A percentile compares a stretch with the other conserved stretches of the same genome.
Conservation (phyloP, 2,113 vertebrate species). For the Hydropotes inermis region DNA sequence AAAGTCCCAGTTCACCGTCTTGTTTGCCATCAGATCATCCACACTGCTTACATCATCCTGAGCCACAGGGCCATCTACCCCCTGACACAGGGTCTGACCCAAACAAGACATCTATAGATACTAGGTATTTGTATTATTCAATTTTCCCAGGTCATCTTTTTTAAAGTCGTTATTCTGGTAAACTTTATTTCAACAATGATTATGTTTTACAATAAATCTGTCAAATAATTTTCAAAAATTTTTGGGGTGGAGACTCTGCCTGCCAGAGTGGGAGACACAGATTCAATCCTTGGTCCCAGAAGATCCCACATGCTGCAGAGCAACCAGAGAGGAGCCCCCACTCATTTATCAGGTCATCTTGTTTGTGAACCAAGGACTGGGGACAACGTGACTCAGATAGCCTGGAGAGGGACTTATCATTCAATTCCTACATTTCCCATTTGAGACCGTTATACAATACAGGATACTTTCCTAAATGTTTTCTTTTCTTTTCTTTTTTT, state of each 20-base stretch:
- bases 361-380: background rate
- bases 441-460: background rate
- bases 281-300: background rate
- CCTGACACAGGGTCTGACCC: background rate
- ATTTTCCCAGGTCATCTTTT: background rate
- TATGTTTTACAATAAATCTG: background rate
- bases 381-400: background rate
- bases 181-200: background rate
- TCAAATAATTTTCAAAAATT: background rate
- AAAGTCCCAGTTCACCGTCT: background rate
- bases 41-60: background rate
- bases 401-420: background rate
- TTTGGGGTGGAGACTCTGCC: background rate
- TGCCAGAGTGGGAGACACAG: background rate
- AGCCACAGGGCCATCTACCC: background rate
- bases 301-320: background rate
- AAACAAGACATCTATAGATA: background rate
- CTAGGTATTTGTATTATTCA: background rate
- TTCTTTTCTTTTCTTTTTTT: background rate
- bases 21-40: accelerated
- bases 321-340: background rate
- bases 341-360: background rate
- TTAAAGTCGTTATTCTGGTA: background rate
- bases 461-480: background rate
- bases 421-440: background rate